Percentiles rank a stretch among this genome's conserved stretches.
phyloP scores from a whole-genome alignment of 2,113 vertebrate genomes.

The Stigmatopora argus region DNA sequence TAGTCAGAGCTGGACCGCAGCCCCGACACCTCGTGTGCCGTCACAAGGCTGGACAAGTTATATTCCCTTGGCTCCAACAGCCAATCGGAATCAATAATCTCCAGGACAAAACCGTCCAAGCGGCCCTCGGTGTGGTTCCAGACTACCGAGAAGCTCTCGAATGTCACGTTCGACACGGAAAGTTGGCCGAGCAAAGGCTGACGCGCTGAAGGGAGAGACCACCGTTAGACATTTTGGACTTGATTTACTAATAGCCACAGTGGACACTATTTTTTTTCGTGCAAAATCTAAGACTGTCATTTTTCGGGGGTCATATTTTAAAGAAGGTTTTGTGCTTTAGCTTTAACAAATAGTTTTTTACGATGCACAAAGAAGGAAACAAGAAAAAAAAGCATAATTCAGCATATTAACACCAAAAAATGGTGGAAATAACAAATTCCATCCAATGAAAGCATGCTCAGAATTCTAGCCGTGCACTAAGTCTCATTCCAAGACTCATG shows the following conservation, averaged over 20 bases:
- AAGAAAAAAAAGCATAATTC: background rate
- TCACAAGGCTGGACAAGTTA: conserved; percentile 76
- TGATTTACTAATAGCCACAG: background rate
- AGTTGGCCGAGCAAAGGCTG: conserved; percentile 80
- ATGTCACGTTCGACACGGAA: conserved; percentile 78
- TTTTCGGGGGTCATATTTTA: too few species aligned
- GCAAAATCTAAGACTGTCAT: background rate
- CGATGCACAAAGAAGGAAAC: background rate
- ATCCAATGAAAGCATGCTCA: background rate
- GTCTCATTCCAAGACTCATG: background rate
- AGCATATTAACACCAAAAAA: background rate
- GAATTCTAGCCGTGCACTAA: background rate
- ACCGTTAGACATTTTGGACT: conserved; percentile 46
- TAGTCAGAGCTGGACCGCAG: conserved; percentile 86
- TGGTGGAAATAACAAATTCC: background rate
- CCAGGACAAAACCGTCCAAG: conserved; percentile 84
- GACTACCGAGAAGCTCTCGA: conserved; percentile 84
- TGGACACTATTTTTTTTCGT: background rate
- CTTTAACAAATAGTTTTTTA: too few species aligned
- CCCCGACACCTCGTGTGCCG: conserved; percentile 77
- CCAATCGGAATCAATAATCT: conserved; percentile 96
- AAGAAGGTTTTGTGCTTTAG: too few species aligned
- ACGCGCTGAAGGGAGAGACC: conserved; percentile 77
- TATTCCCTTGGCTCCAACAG: conserved; percentile 78
- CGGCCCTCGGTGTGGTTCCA: conserved; percentile 77